Evolutionary conservation across 2,797 vertebrate genomes (phyloP).

Genomic region (Platalea minor): DNA sequence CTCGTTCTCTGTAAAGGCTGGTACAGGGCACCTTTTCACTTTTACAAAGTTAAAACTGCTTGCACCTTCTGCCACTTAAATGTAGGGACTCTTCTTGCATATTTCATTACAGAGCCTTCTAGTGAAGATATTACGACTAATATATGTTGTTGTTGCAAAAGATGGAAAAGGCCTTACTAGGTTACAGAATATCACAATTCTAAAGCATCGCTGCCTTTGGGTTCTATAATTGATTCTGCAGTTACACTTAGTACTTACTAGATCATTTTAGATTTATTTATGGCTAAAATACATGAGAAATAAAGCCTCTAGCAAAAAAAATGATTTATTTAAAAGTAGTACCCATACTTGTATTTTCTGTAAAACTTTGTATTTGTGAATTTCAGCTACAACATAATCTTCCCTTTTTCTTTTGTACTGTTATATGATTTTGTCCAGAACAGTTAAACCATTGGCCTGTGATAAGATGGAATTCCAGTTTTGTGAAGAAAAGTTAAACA

Average conservation of each 20-base stretch:
- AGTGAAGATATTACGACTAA: not conserved
- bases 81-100: not conserved
- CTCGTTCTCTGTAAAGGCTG: not conserved
- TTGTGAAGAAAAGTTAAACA: constrained; percentile 79
- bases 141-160: not conserved
- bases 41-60: not conserved
- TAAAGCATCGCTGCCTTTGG: not conserved
- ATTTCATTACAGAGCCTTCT: not conserved
- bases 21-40: not conserved
- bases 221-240: not conserved
- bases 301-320: not conserved
- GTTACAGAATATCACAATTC: not conserved
- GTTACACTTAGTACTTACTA: not conserved
- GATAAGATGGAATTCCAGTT: constrained; percentile 80
- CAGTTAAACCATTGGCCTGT: constrained; percentile 73
- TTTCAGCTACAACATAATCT: constrained; percentile 65
- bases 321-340: not conserved
- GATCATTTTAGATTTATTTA: not conserved
- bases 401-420: constrained; percentile 69
- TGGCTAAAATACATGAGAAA: not conserved
- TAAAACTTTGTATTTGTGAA: constrained; percentile 62
- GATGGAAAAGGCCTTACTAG: not conserved
- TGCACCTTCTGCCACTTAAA: not conserved
- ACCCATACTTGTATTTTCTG: constrained; percentile 10
- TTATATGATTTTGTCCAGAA: constrained; percentile 80